Evolutionary conservation across 2,888 invertebrate species (phyloP).

Genomic region (Molanna angustata): DNA sequence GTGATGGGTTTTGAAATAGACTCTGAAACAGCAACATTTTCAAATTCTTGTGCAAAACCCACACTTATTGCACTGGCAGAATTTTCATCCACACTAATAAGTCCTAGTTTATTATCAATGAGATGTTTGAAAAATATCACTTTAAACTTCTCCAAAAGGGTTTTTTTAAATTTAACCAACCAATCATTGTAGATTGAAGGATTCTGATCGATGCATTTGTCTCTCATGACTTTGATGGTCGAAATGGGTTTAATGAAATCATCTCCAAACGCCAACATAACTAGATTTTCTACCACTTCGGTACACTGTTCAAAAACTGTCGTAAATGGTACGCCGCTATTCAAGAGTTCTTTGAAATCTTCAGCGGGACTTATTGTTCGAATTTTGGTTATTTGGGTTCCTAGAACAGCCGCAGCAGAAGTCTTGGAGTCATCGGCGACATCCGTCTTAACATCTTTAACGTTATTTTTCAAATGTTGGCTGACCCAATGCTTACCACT

Average conservation of each 20-base stretch:
- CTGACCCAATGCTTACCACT: slow-evolving; percentile 27
- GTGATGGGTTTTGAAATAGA: slow-evolving; percentile 49
- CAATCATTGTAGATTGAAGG: slow-evolving; percentile 47
- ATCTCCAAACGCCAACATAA: slow-evolving; percentile 45
- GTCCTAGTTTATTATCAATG: slow-evolving; percentile 41
- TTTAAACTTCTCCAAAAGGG: slow-evolving; percentile 41
- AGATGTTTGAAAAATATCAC: slow-evolving; percentile 40
- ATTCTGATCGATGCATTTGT: slow-evolving; percentile 42
- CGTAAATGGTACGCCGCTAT: slow-evolving; percentile 41
- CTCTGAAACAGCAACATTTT: slow-evolving; percentile 30
- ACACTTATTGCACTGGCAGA: slow-evolving; percentile 41
- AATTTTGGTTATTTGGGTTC: slow-evolving; percentile 42
- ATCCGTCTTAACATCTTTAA: slow-evolving; percentile 28
- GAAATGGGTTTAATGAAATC: slow-evolving; percentile 42
- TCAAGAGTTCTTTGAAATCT: slow-evolving; percentile 55
- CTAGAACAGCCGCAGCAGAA: slow-evolving; percentile 23
- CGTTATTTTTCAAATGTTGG: slow-evolving; percentile 25
- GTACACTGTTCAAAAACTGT: slow-evolving; percentile 43
- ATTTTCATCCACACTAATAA: slow-evolving; percentile 46
- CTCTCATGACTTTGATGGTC: slow-evolving; percentile 43
- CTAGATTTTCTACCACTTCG: slow-evolving; percentile 45
- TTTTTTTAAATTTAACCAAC: slow-evolving; percentile 43
- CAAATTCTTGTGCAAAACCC: slow-evolving; percentile 33
- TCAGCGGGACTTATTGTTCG: slow-evolving; percentile 60
- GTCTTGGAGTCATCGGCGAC: slow-evolving; percentile 1